Evolutionary conservation across 2,888 invertebrate genomes (phyloP).

Genomic region (Caenorhabditis sinica): DNA sequence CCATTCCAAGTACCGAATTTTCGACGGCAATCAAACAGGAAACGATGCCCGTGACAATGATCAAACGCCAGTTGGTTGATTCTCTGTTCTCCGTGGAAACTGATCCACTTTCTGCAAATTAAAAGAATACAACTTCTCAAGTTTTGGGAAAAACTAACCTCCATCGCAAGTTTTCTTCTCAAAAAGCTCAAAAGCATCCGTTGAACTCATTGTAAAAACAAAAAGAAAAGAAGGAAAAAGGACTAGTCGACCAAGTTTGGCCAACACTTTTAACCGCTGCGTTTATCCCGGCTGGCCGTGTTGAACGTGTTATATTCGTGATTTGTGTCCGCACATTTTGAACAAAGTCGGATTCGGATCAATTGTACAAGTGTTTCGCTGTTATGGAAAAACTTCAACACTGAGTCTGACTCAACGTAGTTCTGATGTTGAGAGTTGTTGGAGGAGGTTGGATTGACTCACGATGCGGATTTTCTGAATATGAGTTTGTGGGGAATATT

Average conservation of each 20-base stretch:
- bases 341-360: conserved; percentile 8
- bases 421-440: not conserved
- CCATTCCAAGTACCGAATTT: conserved; percentile 56
- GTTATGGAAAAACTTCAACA: conserved; percentile 2
- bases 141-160: conserved; percentile 2
- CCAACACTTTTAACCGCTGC: conserved; percentile 21
- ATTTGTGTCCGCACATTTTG: conserved; percentile 30
- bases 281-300: conserved; percentile 14
- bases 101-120: conserved; percentile 11
- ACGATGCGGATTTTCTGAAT: not conserved
- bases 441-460: not conserved
- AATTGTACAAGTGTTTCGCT: conserved; percentile 8
- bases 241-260: conserved; percentile 9
- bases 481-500: too few species aligned
- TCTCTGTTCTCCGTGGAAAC: conserved; percentile 15
- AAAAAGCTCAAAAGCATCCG: conserved; percentile 29
- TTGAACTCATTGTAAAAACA: conserved; percentile 16
- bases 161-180: conserved; percentile 5
- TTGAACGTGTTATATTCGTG: conserved; percentile 30
- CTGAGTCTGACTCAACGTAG: not conserved
- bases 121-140: not conserved
- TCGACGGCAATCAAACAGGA: conserved; percentile 48
- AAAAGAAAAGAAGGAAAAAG: not conserved
- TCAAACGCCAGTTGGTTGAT: conserved; percentile 41
- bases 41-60: conserved; percentile 46